Base-by-base conservation (phyloP, 2,797 vertebrate species). In the Miichthys miiuy region DNA sequence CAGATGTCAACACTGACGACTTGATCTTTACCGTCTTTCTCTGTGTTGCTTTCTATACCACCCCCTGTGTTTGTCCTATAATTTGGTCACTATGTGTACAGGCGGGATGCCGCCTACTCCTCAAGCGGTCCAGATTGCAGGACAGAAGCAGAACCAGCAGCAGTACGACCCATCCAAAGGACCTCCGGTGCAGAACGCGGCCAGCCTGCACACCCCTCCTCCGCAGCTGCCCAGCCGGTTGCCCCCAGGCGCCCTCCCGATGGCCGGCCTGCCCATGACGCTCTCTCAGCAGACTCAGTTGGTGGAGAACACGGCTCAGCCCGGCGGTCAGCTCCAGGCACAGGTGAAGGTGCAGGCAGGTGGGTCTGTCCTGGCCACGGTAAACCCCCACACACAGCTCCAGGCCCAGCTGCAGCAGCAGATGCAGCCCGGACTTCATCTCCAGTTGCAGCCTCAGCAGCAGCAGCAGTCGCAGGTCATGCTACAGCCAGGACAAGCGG, bases 121-220 rank as follows among this genome's bases (percentile, higher is more conserved):
- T 54, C 96, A 96, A 82, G 90, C 92, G 0, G 82, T 96, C 58
- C 96, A 97, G 81, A 94, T 96, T 47, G 83, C 95, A 56, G 97
- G 95, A 51, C 96, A 97, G 93, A 96, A 97, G 89, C 95, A 95
- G 90, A 98, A 87, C 79, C 96, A 96, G 84, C 96, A 96, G 76
- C 95, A 96, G 69, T 97, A 97, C 0, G 97, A 98, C 92, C 97
- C 96, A 4, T 98, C 97, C 55, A 97, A 97, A 91, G 97, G 97
- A 41, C 97, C 97, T 1, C 97, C 97, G 0, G 97, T 97, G 79
- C 96, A 98, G 94, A 97, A 98, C 3, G 97, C 97, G 0, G 97
- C 97, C 12, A 98, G 96, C 55, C 91, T 97, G 48, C 97, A 97
- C 88, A 97, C 96, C 0, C 97, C 97, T 0, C 97, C 97, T 0